A percentile compares a stretch with the other conserved stretches of the same genome.
Conservation (phyloP, 2,888 invertebrate species). For the Cotesia congregata region DNA sequence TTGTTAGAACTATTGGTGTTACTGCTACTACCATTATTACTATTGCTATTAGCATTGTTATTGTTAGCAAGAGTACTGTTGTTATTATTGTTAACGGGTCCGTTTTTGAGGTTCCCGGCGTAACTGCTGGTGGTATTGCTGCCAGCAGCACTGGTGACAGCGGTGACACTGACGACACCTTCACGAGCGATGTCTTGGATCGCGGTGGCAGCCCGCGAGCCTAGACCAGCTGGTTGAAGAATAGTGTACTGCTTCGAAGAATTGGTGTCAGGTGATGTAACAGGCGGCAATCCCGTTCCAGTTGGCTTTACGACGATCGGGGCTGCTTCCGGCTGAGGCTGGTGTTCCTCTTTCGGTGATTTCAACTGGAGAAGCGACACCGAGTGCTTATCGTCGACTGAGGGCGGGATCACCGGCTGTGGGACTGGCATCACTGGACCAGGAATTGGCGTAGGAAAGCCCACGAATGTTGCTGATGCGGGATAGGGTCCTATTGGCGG, state of each 20-base stretch:
- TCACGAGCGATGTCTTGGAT: slow-evolving; percentile 83
- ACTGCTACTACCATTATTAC: slow-evolving; percentile 38
- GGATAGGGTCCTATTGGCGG: slow-evolving; percentile 75
- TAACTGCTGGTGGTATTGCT: slow-evolving; percentile 52
- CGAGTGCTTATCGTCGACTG: slow-evolving; percentile 70
- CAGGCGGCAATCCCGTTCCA: slow-evolving; percentile 59
- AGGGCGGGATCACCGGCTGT: slow-evolving; percentile 60
- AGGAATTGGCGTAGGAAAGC: slow-evolving; percentile 74
- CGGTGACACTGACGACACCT: slow-evolving; percentile 76
- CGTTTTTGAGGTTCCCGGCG: slow-evolving; percentile 46
- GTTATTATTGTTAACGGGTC: slow-evolving; percentile 38
- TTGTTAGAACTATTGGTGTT: slow-evolving; percentile 45
- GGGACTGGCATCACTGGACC: slow-evolving; percentile 64
- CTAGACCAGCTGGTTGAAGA: slow-evolving; percentile 85
- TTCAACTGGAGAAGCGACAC: slow-evolving; percentile 71
- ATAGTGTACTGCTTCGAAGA: slow-evolving; percentile 88
- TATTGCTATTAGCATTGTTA: slow-evolving; percentile 41
- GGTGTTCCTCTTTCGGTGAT: slow-evolving; percentile 67
- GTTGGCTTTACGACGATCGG: slow-evolving; percentile 51
- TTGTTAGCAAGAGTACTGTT: slow-evolving; percentile 39
- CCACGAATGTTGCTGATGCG: slow-evolving; percentile 83
- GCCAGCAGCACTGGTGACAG: slow-evolving; percentile 69
- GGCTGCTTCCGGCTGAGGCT: slow-evolving; percentile 56
- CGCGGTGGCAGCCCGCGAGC: slow-evolving; percentile 85
- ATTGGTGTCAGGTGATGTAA: slow-evolving; percentile 71